Conservation (phyloP, 2,797 vertebrate species). For the Coluber constrictor region DNA sequence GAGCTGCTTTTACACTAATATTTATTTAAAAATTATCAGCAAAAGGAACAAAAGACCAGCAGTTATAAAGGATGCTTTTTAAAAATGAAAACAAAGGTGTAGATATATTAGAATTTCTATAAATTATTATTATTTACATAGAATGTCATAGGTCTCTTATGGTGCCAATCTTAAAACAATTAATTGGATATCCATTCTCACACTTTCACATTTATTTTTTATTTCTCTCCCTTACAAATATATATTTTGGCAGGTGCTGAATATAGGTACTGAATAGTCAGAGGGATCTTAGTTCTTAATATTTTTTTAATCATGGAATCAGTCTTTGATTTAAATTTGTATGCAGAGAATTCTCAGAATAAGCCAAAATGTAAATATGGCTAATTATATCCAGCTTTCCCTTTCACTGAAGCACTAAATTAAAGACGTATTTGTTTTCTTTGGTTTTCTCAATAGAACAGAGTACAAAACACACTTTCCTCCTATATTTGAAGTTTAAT, state of each 20-base stretch:
- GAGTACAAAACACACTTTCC: neutral
- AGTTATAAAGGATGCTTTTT: slow-evolving; percentile 47
- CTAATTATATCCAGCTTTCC: slow-evolving; percentile 34
- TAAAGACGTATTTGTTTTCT: slow-evolving; percentile 47
- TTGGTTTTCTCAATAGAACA: slow-evolving; percentile 51
- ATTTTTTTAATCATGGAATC: slow-evolving; percentile 21
- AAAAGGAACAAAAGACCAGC: slow-evolving; percentile 46
- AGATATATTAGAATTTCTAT: slow-evolving; percentile 51
- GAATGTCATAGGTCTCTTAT: slow-evolving; percentile 53
- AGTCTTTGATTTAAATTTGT: slow-evolving; percentile 34
- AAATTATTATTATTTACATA: slow-evolving; percentile 49
- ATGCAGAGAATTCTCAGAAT: slow-evolving; percentile 33
- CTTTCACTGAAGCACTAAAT: slow-evolving; percentile 65
- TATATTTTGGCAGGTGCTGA: slow-evolving; percentile 47
- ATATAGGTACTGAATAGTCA: slow-evolving; percentile 56
- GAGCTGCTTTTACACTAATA: slow-evolving; percentile 29
- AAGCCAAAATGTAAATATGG: neutral
- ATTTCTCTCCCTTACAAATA: slow-evolving; percentile 38
- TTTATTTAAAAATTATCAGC: slow-evolving; percentile 50
- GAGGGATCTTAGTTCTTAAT: slow-evolving; percentile 22
- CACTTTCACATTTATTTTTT: slow-evolving; percentile 23
- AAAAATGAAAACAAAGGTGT: slow-evolving; percentile 46
- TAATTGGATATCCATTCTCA: slow-evolving; percentile 44
- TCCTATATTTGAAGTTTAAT: neutral
- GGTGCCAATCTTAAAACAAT: slow-evolving; percentile 61